Evolutionary conservation across 2,113 vertebrate species (phyloP).

Genomic region (Chrysemys picta): DNA sequence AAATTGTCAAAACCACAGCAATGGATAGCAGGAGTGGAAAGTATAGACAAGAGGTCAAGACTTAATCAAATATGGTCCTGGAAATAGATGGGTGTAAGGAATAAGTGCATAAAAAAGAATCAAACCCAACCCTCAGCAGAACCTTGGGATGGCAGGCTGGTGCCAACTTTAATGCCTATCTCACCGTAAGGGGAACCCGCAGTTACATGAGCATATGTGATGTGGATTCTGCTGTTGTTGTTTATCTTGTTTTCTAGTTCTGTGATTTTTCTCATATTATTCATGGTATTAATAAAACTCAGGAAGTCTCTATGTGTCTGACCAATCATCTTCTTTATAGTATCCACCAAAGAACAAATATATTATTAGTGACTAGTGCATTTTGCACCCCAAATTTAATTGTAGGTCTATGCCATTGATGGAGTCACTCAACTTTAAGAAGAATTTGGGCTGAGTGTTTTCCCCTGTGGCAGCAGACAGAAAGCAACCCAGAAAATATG

Average conservation of each 20-base stretch:
- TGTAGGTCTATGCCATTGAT: fast-evolving
- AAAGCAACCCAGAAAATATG: not conserved
- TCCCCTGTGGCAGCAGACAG: not conserved
- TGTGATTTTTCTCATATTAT: not conserved
- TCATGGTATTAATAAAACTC: not conserved
- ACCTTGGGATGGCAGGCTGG: not conserved
- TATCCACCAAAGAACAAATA: not conserved
- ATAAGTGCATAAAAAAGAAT: not conserved
- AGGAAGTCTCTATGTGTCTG: not conserved
- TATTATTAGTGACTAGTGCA: not conserved
- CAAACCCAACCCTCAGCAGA: not conserved
- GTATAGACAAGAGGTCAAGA: not conserved
- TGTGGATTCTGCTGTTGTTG: not conserved
- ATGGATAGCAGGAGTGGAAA: not conserved
- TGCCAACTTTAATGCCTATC: not conserved
- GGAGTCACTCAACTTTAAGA: not conserved
- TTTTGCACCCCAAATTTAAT: not conserved
- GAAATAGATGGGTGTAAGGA: not conserved
- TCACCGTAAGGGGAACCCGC: not conserved
- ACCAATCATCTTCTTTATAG: not conserved
- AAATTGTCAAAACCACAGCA: not conserved
- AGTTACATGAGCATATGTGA: not conserved
- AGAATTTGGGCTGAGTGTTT: not conserved
- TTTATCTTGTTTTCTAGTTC: not conserved
- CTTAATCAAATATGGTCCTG: not conserved